A percentile compares a stretch with the other conserved stretches of the same genome.
Conservation (phyloP, 1,140 invertebrate species). For the Danaus plexippus region DNA sequence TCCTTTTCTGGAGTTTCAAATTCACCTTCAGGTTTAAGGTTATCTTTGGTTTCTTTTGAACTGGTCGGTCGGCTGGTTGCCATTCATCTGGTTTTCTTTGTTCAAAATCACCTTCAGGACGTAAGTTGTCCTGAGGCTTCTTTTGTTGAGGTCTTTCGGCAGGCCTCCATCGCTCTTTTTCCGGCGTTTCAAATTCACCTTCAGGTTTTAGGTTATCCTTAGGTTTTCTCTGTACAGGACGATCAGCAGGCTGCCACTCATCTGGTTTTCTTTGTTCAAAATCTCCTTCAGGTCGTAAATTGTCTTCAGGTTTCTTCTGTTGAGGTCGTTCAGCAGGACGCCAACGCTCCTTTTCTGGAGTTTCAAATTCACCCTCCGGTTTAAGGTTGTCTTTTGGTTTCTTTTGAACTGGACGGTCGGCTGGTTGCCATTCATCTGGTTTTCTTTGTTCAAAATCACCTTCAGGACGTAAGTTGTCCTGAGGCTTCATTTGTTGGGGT, state of each 20-base stretch:
- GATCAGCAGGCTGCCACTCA: conserved; percentile 62
- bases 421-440: conserved; percentile 53
- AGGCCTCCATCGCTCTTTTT: conserved; percentile 52
- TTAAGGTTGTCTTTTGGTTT: conserved; percentile 56
- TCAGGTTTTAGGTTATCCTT: conserved; percentile 70
- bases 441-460: conserved; percentile 73
- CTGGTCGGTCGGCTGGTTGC: conserved; percentile 59
- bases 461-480: conserved; percentile 73
- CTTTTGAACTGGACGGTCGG: conserved; percentile 69
- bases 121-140: conserved; percentile 68
- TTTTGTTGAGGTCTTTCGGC: conserved; percentile 46
- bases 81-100: conserved; percentile 30
- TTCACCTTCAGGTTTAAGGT: conserved; percentile 75
- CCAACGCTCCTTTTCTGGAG: conserved; percentile 56
- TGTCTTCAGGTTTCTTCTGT: conserved; percentile 66
- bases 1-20: conserved; percentile 71
- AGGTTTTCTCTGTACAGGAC: conserved; percentile 62
- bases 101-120: conserved; percentile 71
- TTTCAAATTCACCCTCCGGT: conserved; percentile 75
- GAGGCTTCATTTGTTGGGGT: conserved; percentile 16
- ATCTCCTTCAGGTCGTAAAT: conserved; percentile 74
- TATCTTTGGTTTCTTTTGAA: conserved; percentile 74
- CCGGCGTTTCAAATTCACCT: conserved; percentile 70
- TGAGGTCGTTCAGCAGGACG: conserved; percentile 56
- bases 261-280: conserved; percentile 69